phyloP scores from a whole-genome alignment of 2,113 vertebrate species.

The Propithecus coquereli region DNA sequence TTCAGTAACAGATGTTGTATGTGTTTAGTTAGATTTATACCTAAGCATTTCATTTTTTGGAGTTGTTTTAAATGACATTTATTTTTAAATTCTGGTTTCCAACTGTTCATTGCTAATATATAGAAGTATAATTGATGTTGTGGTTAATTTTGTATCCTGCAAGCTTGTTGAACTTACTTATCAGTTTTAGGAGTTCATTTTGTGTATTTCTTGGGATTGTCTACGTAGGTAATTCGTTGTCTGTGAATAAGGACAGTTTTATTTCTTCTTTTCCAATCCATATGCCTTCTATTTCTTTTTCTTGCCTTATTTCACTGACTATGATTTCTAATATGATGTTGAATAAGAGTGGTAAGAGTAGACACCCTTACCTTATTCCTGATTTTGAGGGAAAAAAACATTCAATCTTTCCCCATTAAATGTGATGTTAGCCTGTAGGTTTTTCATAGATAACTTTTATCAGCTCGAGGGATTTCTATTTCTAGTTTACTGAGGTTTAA shows the following conservation, averaged over 20 bases:
- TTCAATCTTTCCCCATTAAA: not conserved
- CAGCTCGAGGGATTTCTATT: not conserved
- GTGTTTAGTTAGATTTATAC: not conserved
- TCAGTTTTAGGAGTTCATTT: not conserved
- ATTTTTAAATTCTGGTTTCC: conserved; percentile 10
- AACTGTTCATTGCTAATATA: not conserved
- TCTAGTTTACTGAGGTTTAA: not conserved
- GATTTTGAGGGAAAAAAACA: not conserved
- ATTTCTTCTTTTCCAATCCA: not conserved
- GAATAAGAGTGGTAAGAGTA: not conserved
- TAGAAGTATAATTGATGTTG: not conserved
- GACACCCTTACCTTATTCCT: not conserved
- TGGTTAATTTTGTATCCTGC: not conserved
- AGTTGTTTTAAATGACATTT: not conserved
- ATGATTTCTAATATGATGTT: not conserved
- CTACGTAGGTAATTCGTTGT: not conserved
- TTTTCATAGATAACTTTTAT: not conserved
- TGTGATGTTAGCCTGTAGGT: not conserved
- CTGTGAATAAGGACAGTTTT: not conserved
- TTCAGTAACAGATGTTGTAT: not conserved
- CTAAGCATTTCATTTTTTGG: not conserved
- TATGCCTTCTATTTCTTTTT: not conserved
- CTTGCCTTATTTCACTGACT: not conserved
- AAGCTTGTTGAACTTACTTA: not conserved
- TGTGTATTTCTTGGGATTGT: not conserved